Evolutionary conservation across 1,140 invertebrate genomes (phyloP), one percentile per base, ranked within the genome.

Genomic region (Lordiphosa collinella): DNA sequence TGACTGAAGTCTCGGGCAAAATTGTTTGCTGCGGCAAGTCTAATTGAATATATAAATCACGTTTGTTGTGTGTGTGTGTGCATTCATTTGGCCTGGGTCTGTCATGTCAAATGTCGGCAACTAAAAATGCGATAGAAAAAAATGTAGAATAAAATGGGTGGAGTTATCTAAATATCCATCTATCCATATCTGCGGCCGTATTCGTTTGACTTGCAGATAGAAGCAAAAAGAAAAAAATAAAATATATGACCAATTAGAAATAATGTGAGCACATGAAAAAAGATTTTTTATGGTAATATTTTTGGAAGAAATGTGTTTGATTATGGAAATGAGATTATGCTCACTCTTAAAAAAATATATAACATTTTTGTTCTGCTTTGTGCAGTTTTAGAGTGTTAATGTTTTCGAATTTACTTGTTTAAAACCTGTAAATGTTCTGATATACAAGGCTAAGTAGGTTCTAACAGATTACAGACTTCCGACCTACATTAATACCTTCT

Each of bases 1-100:
- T 48, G 46, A 31, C 41, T 44, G 25, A 35, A 48, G 31, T 14
- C 13, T 11, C 7, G 5, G 14, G 29, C 31, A 29, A 34, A 54
- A 35, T 34, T 38, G 36, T 12, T 31, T 14, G 22, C 56, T 56
- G 71, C 62, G 52, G 52, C 48, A 49, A 54, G 61, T 61, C 48
- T 80, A 82, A 80, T 82, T 82, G 76, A 82, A 80, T 80, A 48
- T 65, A 80, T 80, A 80, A 80, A 80, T 80, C 76, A 72, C 68
- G 41, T 47, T 53, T 74, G 25, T 53, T 41, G 12, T 41, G 7
- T 40, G 9, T 43, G 18, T 29, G 44, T 67, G 76, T 82, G 76
- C 76, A 82, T 71, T 80, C 76, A 71, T 67, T 68, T 60, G 65
- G 78, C 41, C 64, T 53, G 41, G 50, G 65, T 47, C 60, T 66